Evolutionary conservation across 2,888 invertebrate genomes (phyloP), one percentile per base, ranked within the genome.

Genomic region (Merodon equestris): DNA sequence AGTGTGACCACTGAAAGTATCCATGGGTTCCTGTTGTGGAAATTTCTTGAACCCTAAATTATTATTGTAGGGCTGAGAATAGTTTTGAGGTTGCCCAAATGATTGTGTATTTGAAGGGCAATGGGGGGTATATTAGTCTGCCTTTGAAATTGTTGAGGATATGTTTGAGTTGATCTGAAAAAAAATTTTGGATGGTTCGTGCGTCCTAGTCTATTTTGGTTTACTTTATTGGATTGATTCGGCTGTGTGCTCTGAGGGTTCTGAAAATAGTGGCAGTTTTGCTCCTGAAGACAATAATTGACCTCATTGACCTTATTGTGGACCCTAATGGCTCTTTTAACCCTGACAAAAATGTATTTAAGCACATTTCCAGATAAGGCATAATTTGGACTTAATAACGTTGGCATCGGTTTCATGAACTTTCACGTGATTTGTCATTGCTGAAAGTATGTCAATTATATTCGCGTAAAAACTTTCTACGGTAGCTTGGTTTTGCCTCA

Each of bases 261-360:
- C 19, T 27, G 60, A 50, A 61, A 56, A 66, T 79, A 82, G 19
- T 34, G 44, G 18, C 53, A 60, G 53, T 81, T 82, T 47, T 82
- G 82, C 36, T 83, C 82, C 17, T 61, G 13, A 27, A 74, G 51
- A 56, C 79, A 82, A 13, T 15, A 74, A 61, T 53, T 67, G 1
- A 82, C 58, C 70, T 58, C 83, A 83, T 83, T 1, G 82, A 56
- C 12, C 83, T 67, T 15, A 83, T 70, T 18, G 82, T 82, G 19
- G 82, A 66, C 9, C 83, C 82, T 45, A 83, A 13, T 1, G 82
- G 82, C 51, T 83, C 83, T 27, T 36, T 82, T 18, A 83, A 54
- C 13, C 82, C 82, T 1, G 66, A 66, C 10, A 83, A 42, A 54
- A 83, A 83, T 12, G 70, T 48, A 40, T 83, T 82, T 9, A 83